Evolutionary conservation across 2,113 vertebrate species (phyloP).

Genomic region (Camelus bactrianus): DNA sequence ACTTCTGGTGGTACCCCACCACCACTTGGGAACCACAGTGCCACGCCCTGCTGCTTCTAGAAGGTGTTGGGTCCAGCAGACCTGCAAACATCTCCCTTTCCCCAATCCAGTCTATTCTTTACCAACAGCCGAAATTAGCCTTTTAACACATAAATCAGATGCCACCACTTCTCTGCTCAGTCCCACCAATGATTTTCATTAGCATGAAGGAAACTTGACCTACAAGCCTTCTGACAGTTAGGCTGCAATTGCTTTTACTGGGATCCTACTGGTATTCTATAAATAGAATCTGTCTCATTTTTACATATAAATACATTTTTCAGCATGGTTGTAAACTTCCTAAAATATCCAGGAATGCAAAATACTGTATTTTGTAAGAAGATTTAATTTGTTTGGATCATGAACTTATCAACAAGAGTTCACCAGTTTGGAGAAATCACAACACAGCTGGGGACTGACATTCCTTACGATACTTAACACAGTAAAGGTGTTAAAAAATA

Average conservation of each 20-base stretch:
- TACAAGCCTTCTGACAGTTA: not conserved
- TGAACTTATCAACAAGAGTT: not conserved
- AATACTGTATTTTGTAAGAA: not conserved
- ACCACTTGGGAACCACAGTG: not conserved
- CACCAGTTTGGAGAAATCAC: not conserved
- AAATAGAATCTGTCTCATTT: not conserved
- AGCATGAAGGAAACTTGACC: not conserved
- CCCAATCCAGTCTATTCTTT: not conserved
- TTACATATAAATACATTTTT: not conserved
- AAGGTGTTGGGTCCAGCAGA: not conserved
- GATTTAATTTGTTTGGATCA: not conserved
- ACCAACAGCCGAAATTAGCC: not conserved
- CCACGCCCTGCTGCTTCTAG: too few relatives aligned
- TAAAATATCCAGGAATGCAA: slow-evolving; percentile 7
- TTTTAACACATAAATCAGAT: not conserved
- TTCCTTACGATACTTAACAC: too few relatives aligned
- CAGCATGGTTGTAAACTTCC: not conserved
- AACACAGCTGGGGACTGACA: too few relatives aligned
- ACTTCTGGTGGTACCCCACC: not conserved
- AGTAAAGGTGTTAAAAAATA: too few relatives aligned
- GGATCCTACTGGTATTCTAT: not conserved
- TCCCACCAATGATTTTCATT: not conserved
- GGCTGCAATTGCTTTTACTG: not conserved
- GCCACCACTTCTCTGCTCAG: not conserved
- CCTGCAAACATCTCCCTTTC: not conserved